Conservation (phyloP, 2,113 vertebrate species). For the Pontoporia blainvillei region DNA sequence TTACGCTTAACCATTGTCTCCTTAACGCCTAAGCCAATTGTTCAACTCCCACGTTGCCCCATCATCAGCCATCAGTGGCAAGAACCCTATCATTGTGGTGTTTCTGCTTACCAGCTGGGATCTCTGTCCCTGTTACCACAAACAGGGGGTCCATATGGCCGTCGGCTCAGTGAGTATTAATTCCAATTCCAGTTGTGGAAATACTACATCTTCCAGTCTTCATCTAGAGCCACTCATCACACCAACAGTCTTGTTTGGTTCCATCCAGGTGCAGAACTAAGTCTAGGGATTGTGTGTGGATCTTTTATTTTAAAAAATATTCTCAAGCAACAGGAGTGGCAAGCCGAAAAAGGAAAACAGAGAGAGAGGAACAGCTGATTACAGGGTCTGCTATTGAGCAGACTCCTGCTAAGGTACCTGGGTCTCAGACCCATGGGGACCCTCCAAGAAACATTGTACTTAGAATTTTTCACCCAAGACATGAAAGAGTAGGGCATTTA, state of each 20-base stretch:
- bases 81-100: neutral
- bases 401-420: neutral
- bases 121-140: accelerated
- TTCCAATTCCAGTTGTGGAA: neutral
- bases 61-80: neutral
- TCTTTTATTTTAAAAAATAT: neutral
- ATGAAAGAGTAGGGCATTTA: neutral
- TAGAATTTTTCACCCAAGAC: neutral
- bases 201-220: neutral
- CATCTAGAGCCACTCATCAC: neutral
- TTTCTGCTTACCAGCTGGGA: accelerated
- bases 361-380: neutral
- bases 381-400: neutral
- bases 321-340: neutral
- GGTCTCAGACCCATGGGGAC: neutral
- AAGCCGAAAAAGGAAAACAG: neutral
- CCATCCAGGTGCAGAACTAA: neutral
- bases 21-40: neutral
- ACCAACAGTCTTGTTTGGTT: neutral
- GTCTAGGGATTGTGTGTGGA: too few relatives aligned
- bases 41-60: accelerated
- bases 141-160: too few relatives aligned
- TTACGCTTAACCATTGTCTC: neutral
- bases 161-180: too few relatives aligned
- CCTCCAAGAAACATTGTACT: accelerated